These are phyloP conservation scores for Sabellastarte sp. DNA, from an alignment of 2,888 invertebrate genomes.

Conservation along the genomic window DNA sequence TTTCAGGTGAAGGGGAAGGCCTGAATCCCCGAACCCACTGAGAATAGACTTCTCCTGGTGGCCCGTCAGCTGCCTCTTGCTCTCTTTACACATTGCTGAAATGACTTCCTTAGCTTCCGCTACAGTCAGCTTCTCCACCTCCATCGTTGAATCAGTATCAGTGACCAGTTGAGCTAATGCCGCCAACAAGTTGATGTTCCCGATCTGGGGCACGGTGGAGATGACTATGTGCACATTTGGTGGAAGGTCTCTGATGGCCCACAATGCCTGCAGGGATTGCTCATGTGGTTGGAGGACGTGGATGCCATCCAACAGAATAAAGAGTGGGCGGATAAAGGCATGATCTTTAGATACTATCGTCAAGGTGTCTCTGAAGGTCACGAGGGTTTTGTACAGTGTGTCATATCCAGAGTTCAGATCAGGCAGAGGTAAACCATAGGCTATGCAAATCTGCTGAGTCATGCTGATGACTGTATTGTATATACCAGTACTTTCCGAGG, in stretches of 20 bases:
- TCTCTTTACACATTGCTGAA: neutral
- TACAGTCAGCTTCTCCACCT: conserved; percentile 6
- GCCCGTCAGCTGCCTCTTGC: conserved; percentile 11
- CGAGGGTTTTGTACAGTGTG: conserved; percentile 21
- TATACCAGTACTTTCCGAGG: conserved; percentile 13
- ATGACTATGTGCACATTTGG: conserved; percentile 25
- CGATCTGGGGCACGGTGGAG: conserved; percentile 15
- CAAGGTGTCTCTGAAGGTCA: conserved; percentile 16
- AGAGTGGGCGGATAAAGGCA: conserved; percentile 19
- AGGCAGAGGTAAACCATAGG: conserved; percentile 19
- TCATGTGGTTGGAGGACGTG: conserved; percentile 22
- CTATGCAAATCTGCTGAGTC: conserved; percentile 24
- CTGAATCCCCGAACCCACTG: neutral
- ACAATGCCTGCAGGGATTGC: conserved; percentile 20
- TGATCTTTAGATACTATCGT: conserved; percentile 16
- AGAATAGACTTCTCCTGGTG: conserved; percentile 10
- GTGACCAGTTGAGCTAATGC: conserved; percentile 15
- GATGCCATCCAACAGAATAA: conserved; percentile 28
- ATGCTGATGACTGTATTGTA: conserved; percentile 16
- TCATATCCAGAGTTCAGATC: conserved; percentile 6
- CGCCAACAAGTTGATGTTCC: conserved; percentile 14
- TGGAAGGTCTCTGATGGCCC: conserved; percentile 24
- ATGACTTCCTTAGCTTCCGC: conserved; percentile 9
- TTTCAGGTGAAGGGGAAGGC: conserved; percentile 13
- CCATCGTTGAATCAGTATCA: neutral